Evolutionary conservation across 2,797 vertebrate species (phyloP), one percentile per base, ranked within the genome.

Genomic region (Babyrousa celebensis): DNA sequence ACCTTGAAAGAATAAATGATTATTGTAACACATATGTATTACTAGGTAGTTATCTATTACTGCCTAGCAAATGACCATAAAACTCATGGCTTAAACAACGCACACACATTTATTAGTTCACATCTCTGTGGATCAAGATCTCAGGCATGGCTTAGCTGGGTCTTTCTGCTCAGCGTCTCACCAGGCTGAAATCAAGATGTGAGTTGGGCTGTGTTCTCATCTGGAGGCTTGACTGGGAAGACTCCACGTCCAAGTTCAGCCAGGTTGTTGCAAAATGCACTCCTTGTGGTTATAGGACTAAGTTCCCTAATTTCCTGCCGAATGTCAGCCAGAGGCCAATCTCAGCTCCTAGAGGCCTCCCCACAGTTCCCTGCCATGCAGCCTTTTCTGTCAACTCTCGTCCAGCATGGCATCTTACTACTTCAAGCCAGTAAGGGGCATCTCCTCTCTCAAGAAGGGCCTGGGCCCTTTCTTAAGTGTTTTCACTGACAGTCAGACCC

Each of bases 321-420:
- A 63, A 29, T 23, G 29, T 54, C 23, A 60, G 36, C 0, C 21
- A 7, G 15, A 43, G 3, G 2, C 5, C 1, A 56, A 20, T 60
- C 48, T 60, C 20, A 27, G 48, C 15, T 65, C 89, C n/a, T 1
- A 23, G 36, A 36, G 4, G 0, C 23, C 12, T 48, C 11, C 88
- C 0, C 3, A 1, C 0, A 43, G 17, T n/a, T 29, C 43, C 16
- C 62, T 17, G n/a, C 25, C 20, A 40, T 3, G 1, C 3, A 16
- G 15, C 6, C 1, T 52, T 82, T 52, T 52, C 36, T 36, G 16
- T 7, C 14, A 21, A 62, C 40, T 77, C 15, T 36, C 15, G 25
- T 16, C 5, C 21, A 56, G 12, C 20, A 14, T 25, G 23, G 20
- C 14, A 27, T 16, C 21, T 52, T 15, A n/a, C 6, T 15, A 86